Conservation (phyloP, 2,113 vertebrate species). For the Butorides virescens region DNA sequence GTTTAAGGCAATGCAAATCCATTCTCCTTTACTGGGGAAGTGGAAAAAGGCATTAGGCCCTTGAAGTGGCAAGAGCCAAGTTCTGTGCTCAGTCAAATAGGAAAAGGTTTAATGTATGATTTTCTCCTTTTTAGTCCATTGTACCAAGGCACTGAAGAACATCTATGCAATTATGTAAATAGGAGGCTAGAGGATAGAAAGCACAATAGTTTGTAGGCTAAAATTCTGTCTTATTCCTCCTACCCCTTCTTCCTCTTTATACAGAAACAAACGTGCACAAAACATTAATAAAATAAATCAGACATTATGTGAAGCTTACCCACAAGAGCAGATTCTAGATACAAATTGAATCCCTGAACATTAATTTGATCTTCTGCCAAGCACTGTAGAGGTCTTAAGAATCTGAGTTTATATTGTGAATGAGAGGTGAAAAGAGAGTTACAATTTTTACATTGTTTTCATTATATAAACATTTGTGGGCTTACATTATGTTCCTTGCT, state of each 20-base stretch:
- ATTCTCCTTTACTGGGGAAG: conserved; percentile 17
- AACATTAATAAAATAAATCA: conserved; percentile 45
- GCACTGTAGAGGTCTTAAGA: not conserved
- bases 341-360: not conserved
- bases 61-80: conserved; percentile 32
- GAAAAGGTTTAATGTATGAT: conserved; percentile 42
- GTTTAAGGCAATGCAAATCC: conserved; percentile 60
- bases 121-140: conserved; percentile 44
- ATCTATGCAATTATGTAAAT: conserved; percentile 57
- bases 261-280: not conserved
- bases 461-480: not conserved
- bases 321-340: conserved; percentile 42
- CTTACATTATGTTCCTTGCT: not conserved
- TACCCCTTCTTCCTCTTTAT: not conserved
- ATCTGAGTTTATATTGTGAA: not conserved
- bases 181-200: not conserved
- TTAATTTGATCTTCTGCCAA: conserved; percentile 38
- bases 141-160: conserved; percentile 40
- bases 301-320: conserved; percentile 24
- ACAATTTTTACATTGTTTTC: not conserved
- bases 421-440: not conserved
- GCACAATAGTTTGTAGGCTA: not conserved
- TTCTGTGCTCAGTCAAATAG: conserved; percentile 38
- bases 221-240: not conserved
- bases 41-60: conserved; percentile 52